Evolutionary conservation across 37 sponge, comb jelly and placozoan species (phyloP), one percentile per base, ranked within the genome.

Genomic region (Cladorhizidae sp.): DNA sequence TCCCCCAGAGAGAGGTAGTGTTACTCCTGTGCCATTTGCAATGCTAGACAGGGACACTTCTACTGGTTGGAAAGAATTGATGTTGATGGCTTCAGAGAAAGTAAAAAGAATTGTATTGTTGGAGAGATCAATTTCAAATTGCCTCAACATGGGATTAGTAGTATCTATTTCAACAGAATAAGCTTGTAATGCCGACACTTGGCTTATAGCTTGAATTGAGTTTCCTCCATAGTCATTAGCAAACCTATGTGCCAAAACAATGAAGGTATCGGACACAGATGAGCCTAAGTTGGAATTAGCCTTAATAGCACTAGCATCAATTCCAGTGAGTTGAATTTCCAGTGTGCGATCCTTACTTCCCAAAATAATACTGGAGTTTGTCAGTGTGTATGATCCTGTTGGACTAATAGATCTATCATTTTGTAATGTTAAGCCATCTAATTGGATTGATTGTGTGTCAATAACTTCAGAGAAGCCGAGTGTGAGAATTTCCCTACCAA

Each of bases 21-120:
- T n/a, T 39, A 87, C 64, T 23, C 74, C 90, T 28, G 76, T 32
- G 17, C 86, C 75, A 37, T 90, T 57, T n/a, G 72, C 57, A 20
- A 59, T 59, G 28, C 85, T 73, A 20, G 80, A 85, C 32, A 96
- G 84, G n/a, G 89, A 77, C 39, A 96, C 78, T 50, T 85, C 57
- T 18, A 61, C 70, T 54, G 82, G 80, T 62, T 67, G 45, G 50
- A 96, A 80, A 20, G 89, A 82, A 22, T 40, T 54, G 32, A 93
- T 81, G 57, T 81, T 74, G 42, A 96, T 72, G 56, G 97, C 88
- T 57, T 96, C 97, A 55, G 94, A 93, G 72, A 96, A 96, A 1
- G 68, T 74, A 7, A 96, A 70, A 55, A 50, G 41, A 26, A 96
- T 59, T 0, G 59, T 36, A 41, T 78, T 73, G 20, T 51, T 58